Base-by-base conservation (phyloP, 2,888 invertebrate genomes). In the Oxycera nigricornis region DNA sequence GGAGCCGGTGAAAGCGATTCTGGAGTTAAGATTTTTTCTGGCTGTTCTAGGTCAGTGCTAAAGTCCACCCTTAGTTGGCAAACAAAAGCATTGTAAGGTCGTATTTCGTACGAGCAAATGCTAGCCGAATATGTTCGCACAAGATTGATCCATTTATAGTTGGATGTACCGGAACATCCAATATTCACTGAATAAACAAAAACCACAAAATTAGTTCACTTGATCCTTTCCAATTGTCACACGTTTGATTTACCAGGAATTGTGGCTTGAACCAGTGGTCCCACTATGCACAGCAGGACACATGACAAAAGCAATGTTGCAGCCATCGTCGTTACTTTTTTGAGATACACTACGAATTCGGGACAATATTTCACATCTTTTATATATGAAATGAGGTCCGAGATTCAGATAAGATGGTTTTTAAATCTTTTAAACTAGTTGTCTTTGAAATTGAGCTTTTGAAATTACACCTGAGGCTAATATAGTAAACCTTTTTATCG, bases 1-100 rank as follows among this genome's bases (percentile, higher is more conserved):
- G n/a, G n/a, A n/a, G n/a, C n/a, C n/a, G n/a, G n/a, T n/a, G n/a
- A n/a, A n/a, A n/a, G n/a, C n/a, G n/a, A n/a, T n/a, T n/a, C n/a
- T n/a, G n/a, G n/a, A n/a, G n/a, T n/a, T n/a, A n/a, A n/a, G n/a
- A n/a, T n/a, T n/a, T n/a, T n/a, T n/a, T n/a, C n/a, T n/a, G 65
- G 65, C 17, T 24, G 41, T 4, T 17, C 7, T 14, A 65, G 6
- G n/a, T 41, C 24, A 6, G 65, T 65, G 2, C 41, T n/a, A 39
- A 65, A 65, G 4, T 65, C 41, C 20, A 65, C 65, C n/a, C n/a
- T 39, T 22, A 65, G 22, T 41, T 65, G 65, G 24, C 65, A 65
- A 39, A 41, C 65, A 17, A 30, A 65, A 14, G 24, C 14, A 24
- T 20, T 41, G n/a, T 65, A 41, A 2, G 65, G 41, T 2, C 30